Conservation (phyloP, 2,888 invertebrate genomes). For the Brachycybe producta region DNA sequence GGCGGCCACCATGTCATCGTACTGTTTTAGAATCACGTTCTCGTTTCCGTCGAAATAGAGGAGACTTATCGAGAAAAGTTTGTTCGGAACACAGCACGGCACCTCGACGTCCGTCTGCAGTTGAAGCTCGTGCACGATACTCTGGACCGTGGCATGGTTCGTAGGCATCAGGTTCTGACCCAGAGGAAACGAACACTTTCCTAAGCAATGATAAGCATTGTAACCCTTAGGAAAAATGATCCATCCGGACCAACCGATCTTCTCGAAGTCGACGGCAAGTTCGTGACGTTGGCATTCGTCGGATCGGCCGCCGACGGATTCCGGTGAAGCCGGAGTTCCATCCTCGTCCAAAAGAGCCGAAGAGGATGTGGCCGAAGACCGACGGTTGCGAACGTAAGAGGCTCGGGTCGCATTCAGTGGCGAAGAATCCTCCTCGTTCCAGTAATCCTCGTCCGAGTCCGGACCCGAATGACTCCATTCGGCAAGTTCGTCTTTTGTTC, state of each 20-base stretch:
- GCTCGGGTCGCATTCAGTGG: not conserved
- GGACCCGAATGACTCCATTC: slow-evolving; percentile 26
- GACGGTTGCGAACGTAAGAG: slow-evolving; percentile 10
- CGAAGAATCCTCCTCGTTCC: no score
- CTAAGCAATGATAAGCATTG: slow-evolving; percentile 47
- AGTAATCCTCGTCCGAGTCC: no score
- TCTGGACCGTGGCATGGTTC: slow-evolving; percentile 38
- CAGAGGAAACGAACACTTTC: slow-evolving; percentile 42
- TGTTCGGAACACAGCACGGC: slow-evolving; percentile 36
- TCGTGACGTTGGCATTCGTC: slow-evolving; percentile 28
- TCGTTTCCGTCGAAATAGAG: slow-evolving; percentile 33
- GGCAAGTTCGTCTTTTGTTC: slow-evolving; percentile 30
- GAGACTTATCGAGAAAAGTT: slow-evolving; percentile 33
- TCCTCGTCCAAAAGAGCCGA: slow-evolving; percentile 5
- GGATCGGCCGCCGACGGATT: slow-evolving; percentile 7
- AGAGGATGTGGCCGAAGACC: slow-evolving; percentile 15
- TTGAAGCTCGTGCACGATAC: slow-evolving; percentile 34
- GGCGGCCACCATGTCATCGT: slow-evolving; percentile 36
- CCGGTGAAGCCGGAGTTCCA: no score
- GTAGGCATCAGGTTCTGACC: slow-evolving; percentile 34
- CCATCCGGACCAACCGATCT: slow-evolving; percentile 48
- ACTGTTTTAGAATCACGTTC: slow-evolving; percentile 36
- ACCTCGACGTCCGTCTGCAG: slow-evolving; percentile 31
- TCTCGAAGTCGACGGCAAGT: slow-evolving; percentile 46
- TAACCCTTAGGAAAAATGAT: slow-evolving; percentile 48